These are phyloP conservation scores for Nemurella pictetii DNA, from an alignment of 2,888 invertebrate species.

Conservation along the genomic window DNA sequence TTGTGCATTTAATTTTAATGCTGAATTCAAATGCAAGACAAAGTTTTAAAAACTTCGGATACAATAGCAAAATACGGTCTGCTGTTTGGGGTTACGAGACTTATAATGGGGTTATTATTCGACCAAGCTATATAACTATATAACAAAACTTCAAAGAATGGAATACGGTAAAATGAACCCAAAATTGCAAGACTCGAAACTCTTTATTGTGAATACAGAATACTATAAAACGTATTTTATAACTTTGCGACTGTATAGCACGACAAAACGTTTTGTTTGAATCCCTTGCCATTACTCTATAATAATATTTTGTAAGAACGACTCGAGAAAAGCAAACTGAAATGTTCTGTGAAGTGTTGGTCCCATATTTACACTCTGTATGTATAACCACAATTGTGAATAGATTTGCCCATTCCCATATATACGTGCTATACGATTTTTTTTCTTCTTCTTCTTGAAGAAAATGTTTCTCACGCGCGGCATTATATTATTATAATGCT, in stretches of 20 bases:
- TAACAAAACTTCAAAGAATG: slow-evolving; percentile 1
- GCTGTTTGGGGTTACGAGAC: not conserved
- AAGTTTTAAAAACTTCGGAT: not conserved
- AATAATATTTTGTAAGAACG: not conserved
- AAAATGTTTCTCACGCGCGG: slow-evolving; percentile 4
- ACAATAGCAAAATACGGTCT: not conserved
- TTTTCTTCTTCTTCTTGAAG: not conserved
- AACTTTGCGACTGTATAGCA: not conserved
- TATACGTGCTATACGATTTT: not conserved
- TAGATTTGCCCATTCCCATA: slow-evolving; percentile 6
- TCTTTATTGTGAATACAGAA: not conserved
- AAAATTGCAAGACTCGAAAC: not conserved
- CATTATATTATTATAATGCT: slow-evolving; percentile 12
- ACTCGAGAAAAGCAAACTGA: slow-evolving; percentile 30
- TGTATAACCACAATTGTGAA: slow-evolving; percentile 23
- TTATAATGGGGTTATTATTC: slow-evolving; percentile 1
- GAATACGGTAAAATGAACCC: not conserved
- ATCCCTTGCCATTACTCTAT: slow-evolving; percentile 2
- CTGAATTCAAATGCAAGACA: not conserved
- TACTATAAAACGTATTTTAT: not conserved
- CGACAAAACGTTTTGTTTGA: slow-evolving; percentile 26
- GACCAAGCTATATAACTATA: slow-evolving; percentile 1
- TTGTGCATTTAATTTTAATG: not conserved
- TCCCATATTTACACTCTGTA: slow-evolving; percentile 26
- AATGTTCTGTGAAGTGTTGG: slow-evolving; percentile 25